Percentiles rank a stretch among this genome's conserved stretches.
Conservation (phyloP, 2,797 vertebrate genomes). For the Hoplostethus mediterraneus region DNA sequence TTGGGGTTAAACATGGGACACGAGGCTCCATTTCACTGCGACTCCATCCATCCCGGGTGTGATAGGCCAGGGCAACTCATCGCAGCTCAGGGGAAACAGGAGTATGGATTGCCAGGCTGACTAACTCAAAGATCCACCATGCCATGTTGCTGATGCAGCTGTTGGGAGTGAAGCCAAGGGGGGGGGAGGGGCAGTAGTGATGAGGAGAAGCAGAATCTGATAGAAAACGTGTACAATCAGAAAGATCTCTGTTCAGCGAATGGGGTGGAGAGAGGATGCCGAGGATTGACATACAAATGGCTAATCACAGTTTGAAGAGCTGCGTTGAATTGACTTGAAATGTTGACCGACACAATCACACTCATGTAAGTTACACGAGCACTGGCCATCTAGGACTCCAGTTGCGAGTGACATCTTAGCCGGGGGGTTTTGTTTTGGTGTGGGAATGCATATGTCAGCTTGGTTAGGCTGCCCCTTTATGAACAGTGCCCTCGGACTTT, state of each 20-base stretch:
- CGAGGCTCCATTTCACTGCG: conserved; percentile 18
- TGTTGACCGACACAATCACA: not conserved
- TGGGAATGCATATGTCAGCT: conserved; percentile 27
- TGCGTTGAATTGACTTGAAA: not conserved
- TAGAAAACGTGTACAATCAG: conserved; percentile 9
- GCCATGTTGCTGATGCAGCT: conserved; percentile 41
- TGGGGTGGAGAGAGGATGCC: not conserved
- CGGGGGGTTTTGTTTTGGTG: conserved; percentile 32
- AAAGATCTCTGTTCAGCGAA: conserved; percentile 44
- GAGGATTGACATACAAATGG: conserved; percentile 20
- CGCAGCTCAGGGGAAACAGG: conserved; percentile 21
- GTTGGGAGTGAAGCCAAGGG: conserved; percentile 7
- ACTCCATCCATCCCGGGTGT: conserved; percentile 9
- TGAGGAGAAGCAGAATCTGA: conserved; percentile 22
- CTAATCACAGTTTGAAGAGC: conserved; percentile 18
- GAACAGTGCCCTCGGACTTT: conserved; percentile 13
- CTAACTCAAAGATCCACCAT: conserved; percentile 11
- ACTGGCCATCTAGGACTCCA: no score
- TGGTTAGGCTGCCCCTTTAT: not conserved
- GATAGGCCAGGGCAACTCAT: conserved; percentile 7
- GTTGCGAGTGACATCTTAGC: no score
- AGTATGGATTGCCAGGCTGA: conserved; percentile 15
- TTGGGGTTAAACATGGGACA: conserved; percentile 27
- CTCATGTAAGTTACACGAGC: not conserved
- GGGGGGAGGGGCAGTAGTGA: not conserved